Percentiles rank a stretch among this genome's conserved stretches.
These are phyloP conservation scores for Hypotaenidia okinawae DNA, from an alignment of 2,797 vertebrate genomes.

Conservation along the genomic window DNA sequence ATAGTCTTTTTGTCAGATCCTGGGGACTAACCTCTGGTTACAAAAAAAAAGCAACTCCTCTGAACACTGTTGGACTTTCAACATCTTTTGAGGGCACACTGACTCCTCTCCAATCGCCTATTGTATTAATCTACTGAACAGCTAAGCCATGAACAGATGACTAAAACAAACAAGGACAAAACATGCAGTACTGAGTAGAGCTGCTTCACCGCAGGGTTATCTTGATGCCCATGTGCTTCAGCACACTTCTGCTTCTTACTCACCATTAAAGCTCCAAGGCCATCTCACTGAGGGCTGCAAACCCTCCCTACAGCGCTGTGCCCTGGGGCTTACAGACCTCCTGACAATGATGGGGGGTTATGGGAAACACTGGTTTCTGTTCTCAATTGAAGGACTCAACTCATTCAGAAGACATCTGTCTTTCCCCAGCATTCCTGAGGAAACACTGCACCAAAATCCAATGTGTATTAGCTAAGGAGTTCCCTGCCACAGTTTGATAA, in stretches of 20 bases:
- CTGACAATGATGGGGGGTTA: neutral
- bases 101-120: neutral
- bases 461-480: neutral
- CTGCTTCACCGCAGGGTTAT: neutral
- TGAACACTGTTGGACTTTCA: neutral
- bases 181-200: neutral
- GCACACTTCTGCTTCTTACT: neutral
- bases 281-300: neutral
- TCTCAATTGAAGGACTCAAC: neutral
- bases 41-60: neutral
- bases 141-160: neutral
- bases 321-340: neutral
- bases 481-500: neutral
- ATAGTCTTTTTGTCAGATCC: neutral
- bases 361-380: neutral
- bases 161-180: constrained; percentile 15
- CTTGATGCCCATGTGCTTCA: neutral
- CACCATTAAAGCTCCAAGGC: neutral
- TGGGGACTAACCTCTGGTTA: fast-evolving
- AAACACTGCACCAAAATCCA: neutral
- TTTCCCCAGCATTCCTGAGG: neutral
- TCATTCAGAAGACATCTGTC: neutral
- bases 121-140: neutral
- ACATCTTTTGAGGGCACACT: neutral
- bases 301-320: neutral